Evolutionary conservation across 2,797 vertebrate species (phyloP), one percentile per base, ranked within the genome.

Genomic region (Alca torda): DNA sequence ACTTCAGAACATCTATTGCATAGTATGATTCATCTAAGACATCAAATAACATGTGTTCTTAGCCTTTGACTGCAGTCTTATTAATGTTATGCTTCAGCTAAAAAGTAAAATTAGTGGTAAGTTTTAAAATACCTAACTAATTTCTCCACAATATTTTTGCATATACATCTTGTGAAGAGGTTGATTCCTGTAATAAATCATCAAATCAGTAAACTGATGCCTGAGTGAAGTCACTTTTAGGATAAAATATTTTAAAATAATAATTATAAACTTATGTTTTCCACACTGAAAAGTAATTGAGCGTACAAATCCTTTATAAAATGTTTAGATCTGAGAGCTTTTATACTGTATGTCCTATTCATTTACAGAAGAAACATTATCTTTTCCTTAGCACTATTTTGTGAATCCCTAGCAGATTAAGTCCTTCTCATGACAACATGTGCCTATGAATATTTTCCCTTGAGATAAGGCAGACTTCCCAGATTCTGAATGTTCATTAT

Each of bases 21-120:
- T 65, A 59, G 88, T 69, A 76, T 59, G 86, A 96, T 97, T 97
- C 89, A 91, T 97, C 92, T 77, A 67, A 97, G 87, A 94, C 95
- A 96, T 97, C 96, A 97, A 97, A 97, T 96, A 97, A 86, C 94
- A 68, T 53, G 67, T 74, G 70, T 78, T 96, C 81, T 95, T 94
- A 96, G 88, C 86, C 78, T 92, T 90, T 85, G 72, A 68, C 94
- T 95, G 92, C 85, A 95, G 90, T 89, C 87, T 95, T 93, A 91
- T 92, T 97, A 90, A 90, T 92, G 70, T 82, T 92, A 59, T 85
- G 63, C 94, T 96, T 84, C 75, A 95, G 74, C 76, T 92, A 53
- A 91, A 86, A 93, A 95, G 56, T 64, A 91, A 75, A 95, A 93
- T 90, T 91, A 87, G 83, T 92, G 93, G 33, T 91, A 96, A 91